Base-by-base conservation (phyloP, 1,140 invertebrate genomes). In the Zaprionus nigranus region DNA sequence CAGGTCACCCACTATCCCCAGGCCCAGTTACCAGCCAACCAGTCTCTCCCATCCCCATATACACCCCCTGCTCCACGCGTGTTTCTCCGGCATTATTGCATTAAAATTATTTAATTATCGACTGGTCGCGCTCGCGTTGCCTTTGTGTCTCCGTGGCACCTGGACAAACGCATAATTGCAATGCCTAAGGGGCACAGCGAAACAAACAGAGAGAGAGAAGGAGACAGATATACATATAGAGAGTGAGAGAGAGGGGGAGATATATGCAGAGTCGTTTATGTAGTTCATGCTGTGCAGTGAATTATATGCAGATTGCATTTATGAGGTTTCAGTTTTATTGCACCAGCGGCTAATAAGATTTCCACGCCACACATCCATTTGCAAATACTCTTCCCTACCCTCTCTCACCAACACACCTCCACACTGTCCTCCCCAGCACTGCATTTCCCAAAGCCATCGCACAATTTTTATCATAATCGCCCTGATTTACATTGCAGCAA, bases 21-120 rank as follows among this genome's bases (percentile, higher is more conserved):
- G 46, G 46, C 46, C 7, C 20, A 49, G 40, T 43, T 49, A 49
- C 46, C 17, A 12, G 9, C 36, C 12, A n/a, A 7, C 22, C 26
- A 34, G 30, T 3, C 28, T 7, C 13, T 9, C 15, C 34, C 7
- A 30, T 30, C 7, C 28, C 28, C 28, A 30, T n/a, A 28, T 26
- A 26, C n/a, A 12, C 15, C 5, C 9, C 15, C 17, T 11, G 11
- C 40, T 17, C n/a, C 30, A 36, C 46, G 36, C 49, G 26, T 61
- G 38, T 59, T 46, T 79, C 79, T 69, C 72, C 51, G 75, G 64
- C 81, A 78, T 78, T 75, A 78, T 78, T 75, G 76, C 76, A 78
- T 75, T 75, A 75, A 78, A 78, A 75, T 78, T 75, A 78, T 78
- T 75, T 78, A 78, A 78, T 78, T 78, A 78, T 78, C 76, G 66